phyloP scores from a whole-genome alignment of 1,140 invertebrate species.

The Drosophila paulistorum region DNA sequence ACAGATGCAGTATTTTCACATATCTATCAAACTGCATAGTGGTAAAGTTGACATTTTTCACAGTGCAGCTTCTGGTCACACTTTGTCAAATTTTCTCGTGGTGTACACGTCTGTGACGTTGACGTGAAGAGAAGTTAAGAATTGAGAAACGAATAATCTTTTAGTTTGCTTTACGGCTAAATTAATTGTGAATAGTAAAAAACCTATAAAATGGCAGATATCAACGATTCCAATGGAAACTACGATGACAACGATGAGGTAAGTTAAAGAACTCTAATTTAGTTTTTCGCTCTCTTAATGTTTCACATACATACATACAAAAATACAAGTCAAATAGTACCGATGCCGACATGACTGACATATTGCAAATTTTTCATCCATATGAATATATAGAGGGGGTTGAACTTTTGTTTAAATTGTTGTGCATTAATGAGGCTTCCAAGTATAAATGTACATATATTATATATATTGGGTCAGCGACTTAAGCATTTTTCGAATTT shows the following conservation, averaged over 20 bases:
- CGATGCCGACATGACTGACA: constrained; percentile 39
- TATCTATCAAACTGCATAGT: neutral
- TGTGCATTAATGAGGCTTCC: constrained; percentile 14
- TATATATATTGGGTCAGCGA: constrained; percentile 30
- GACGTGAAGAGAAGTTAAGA: neutral
- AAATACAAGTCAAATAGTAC: constrained; percentile 31
- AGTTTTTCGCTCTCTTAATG: neutral
- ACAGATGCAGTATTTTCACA: neutral
- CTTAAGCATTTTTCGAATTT: constrained; percentile 13
- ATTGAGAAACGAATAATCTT: constrained; percentile 11
- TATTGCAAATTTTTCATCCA: constrained; percentile 1
- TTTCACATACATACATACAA: neutral
- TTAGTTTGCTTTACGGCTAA: constrained; percentile 10
- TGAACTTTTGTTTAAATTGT: neutral
- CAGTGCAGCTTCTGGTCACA: constrained; percentile 13
- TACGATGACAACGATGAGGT: constrained; percentile 79
- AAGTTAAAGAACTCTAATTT: constrained; percentile 31
- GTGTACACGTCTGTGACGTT: constrained; percentile 35
- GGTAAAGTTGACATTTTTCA: constrained; percentile 14
- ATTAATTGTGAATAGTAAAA: constrained; percentile 18
- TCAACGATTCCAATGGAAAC: constrained; percentile 74
- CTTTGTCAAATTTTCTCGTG: constrained; percentile 43
- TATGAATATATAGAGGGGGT: neutral
- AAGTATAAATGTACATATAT: neutral
- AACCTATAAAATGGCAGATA: constrained; percentile 53